Conservation (phyloP, 1,140 invertebrate species). For the Scaptomyza pallida region DNA sequence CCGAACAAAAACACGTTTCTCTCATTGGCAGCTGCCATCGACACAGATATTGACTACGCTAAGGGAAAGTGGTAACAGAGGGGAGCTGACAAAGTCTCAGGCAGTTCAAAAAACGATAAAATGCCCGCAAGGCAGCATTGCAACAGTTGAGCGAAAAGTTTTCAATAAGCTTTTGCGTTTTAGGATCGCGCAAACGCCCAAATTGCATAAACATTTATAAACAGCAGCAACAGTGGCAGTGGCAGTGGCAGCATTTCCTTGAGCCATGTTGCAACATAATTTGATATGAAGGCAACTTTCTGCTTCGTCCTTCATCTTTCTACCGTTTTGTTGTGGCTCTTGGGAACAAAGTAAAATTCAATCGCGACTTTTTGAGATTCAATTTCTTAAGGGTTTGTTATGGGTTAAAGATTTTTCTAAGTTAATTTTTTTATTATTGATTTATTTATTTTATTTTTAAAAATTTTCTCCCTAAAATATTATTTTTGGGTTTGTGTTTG, state of each 20-base stretch:
- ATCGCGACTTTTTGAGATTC: slow-evolving; percentile 11
- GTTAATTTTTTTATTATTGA: no score
- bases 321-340: no score
- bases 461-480: no score
- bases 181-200: slow-evolving; percentile 45
- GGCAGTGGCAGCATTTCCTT: slow-evolving; percentile 47
- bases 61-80: no score
- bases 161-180: slow-evolving; percentile 68
- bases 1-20: no score
- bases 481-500: no score
- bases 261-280: slow-evolving; percentile 68
- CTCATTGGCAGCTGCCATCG: no score
- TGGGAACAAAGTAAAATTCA: slow-evolving; percentile 19
- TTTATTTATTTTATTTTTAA: no score
- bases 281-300: slow-evolving; percentile 54
- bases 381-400: not conserved
- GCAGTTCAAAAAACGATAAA: no score
- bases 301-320: not conserved
- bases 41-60: no score
- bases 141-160: slow-evolving; percentile 72
- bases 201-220: slow-evolving; percentile 78
- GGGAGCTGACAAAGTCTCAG: no score
- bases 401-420: no score
- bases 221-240: slow-evolving; percentile 39
- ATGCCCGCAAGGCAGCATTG: slow-evolving; percentile 71